A percentile compares a stretch with the other conserved stretches of the same genome.
Evolutionary conservation across 2,797 vertebrate species (phyloP).

Genomic region (Argya squamiceps): DNA sequence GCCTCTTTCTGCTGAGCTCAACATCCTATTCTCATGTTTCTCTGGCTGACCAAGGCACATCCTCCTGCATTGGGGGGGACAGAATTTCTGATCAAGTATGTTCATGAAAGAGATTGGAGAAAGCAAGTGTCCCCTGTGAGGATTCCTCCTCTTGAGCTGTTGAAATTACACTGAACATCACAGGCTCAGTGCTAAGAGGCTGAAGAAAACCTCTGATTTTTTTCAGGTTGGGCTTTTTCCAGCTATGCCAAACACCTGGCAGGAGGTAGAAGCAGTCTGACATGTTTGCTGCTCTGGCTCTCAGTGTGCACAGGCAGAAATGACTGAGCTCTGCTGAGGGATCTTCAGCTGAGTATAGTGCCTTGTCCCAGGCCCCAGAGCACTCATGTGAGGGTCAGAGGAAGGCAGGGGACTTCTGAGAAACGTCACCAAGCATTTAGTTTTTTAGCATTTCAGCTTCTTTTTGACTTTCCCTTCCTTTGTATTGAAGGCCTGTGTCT

Average conservation of each 20-base stretch:
- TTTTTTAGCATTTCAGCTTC: not conserved
- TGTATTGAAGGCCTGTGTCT: not conserved
- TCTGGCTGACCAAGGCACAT: not conserved
- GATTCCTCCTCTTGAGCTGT: not conserved
- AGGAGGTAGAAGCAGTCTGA: not conserved
- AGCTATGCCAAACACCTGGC: not conserved
- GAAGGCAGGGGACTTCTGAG: not conserved
- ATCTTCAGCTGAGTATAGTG: rapidly evolving
- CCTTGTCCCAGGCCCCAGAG: not conserved
- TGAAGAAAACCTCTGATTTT: not conserved
- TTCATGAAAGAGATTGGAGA: not conserved
- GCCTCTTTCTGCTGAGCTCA: not conserved
- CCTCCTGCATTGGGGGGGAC: not conserved
- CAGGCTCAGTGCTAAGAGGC: not conserved
- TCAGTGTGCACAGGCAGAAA: not conserved
- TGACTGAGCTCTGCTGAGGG: not conserved
- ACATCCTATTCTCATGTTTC: not conserved
- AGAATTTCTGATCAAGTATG: not conserved
- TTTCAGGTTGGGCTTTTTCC: not conserved
- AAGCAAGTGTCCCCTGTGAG: not conserved
- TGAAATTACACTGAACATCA: not conserved
- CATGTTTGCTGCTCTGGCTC: not conserved
- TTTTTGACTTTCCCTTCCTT: not conserved
- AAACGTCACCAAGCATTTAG: not conserved
- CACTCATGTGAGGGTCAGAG: not conserved